Base-by-base conservation (phyloP, 2,113 vertebrate genomes). In the Trogon melanurus region DNA sequence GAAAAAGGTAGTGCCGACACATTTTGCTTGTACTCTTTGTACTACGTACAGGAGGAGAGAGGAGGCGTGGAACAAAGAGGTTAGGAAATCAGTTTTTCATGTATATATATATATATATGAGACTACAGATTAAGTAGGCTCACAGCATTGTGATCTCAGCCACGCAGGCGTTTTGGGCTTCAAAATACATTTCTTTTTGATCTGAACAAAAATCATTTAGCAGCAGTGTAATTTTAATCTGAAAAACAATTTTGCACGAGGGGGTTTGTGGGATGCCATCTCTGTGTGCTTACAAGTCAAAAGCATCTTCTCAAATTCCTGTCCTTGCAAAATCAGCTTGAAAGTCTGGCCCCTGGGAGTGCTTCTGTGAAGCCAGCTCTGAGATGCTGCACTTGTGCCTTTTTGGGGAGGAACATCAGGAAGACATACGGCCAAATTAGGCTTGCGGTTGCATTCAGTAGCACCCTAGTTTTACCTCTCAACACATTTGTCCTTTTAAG, bases 1-100 rank as follows among this genome's bases (percentile, higher is more conserved):
- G 50, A 92, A 54, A 88, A 83, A 85, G 87, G 56, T 45, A 76
- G 57, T 17, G 69, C 48, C 96, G 92, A 90, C 85, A 56, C 51
- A 88, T 88, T 88, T 93, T 86, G 26, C 85, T 93, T 57, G 84
- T 92, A 79, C 91, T 82, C 58, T 73, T 73, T 90, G 82, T 92
- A 75, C 67, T 20, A 5, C 3, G 1, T 64, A 75, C 41, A 69
- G 91, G 93, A 94, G 93, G 60, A 83, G 69, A 78, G 75, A 75
- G 65, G 73, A 87, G 72, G 56, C 0, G 2, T 60, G 48, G 69
- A 91, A 88, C 60, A 88, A 91, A 91, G 61, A 89, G 66, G 73
- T 84, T 82, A 85, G 66, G 74, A 82, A 95, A 72, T 14, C 15
- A 30, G 53, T 64, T 79, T 27, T 60, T 66, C 11, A 9, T 20